These are phyloP conservation scores for Diorhabda sublineata DNA, from an alignment of 1,140 invertebrate species.

Conservation along the genomic window DNA sequence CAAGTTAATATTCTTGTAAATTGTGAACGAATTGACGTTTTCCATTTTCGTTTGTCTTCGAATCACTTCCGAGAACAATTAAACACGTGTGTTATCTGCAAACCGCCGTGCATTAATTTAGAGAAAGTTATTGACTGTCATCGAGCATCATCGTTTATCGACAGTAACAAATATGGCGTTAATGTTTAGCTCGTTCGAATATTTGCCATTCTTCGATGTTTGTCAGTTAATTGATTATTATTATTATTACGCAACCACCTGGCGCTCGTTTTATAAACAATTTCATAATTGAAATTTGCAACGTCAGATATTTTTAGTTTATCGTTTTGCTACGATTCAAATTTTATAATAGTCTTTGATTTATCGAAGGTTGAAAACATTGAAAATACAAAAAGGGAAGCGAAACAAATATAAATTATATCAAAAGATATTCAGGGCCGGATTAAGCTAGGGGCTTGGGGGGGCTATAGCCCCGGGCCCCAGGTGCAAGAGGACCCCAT, in stretches of 20 bases:
- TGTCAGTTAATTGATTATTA: not conserved
- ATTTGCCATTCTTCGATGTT: not conserved
- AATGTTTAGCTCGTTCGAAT: slow-evolving; percentile 6
- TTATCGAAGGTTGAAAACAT: no score
- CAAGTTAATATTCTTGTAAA: slow-evolving; percentile 21
- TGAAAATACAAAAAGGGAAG: no score
- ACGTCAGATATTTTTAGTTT: no score
- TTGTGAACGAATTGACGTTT: slow-evolving; percentile 22
- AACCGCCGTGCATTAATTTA: slow-evolving; percentile 12
- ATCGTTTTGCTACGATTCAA: no score
- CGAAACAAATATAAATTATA: no score
- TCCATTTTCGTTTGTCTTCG: slow-evolving; percentile 16
- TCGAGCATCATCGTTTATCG: slow-evolving; percentile 5
- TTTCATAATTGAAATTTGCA: not conserved
- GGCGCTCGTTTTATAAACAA: not conserved
- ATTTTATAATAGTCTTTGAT: no score
- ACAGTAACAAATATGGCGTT: not conserved
- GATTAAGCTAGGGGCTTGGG: no score
- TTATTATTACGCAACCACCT: not conserved
- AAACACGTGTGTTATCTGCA: slow-evolving; percentile 20
- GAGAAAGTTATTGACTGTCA: slow-evolving; percentile 17
- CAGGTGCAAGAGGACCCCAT: no score
- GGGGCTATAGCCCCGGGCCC: no score
- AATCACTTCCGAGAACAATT: slow-evolving; percentile 23
- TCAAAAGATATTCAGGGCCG: no score